Conservation (phyloP, 2,797 vertebrate species). For the Austrolebias charrua region DNA sequence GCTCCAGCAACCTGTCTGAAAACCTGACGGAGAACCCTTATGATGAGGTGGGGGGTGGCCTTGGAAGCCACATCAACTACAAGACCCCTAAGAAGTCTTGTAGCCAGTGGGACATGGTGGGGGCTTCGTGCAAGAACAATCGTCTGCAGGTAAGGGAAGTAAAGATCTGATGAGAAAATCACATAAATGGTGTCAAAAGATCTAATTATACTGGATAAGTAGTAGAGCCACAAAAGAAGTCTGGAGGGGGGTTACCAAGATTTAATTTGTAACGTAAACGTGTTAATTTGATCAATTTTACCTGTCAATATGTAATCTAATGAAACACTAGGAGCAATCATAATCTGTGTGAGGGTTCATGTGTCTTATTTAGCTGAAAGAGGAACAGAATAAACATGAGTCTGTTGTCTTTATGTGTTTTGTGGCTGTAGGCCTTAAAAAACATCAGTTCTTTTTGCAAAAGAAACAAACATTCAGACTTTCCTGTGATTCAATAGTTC, state of each 20-base stretch:
- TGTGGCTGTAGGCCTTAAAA: no score
- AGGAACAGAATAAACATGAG: not conserved
- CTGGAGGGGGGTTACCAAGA: no score
- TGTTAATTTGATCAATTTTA: no score
- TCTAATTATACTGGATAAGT: not conserved
- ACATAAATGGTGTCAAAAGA: constrained; percentile 6
- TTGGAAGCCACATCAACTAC: constrained; percentile 37
- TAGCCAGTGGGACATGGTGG: constrained; percentile 80
- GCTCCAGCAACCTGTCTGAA: constrained; percentile 80
- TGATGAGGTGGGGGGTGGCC: constrained; percentile 61
- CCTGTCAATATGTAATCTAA: not conserved
- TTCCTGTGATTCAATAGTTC: not conserved
- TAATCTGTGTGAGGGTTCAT: not conserved
- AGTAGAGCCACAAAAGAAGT: not conserved
- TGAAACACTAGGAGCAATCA: constrained; percentile 7
- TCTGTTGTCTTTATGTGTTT: not conserved
- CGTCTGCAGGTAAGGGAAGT: constrained; percentile 68
- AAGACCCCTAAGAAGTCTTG: constrained; percentile 70
- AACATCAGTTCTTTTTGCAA: not conserved
- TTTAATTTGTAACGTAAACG: no score
- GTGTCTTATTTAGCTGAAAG: not conserved
- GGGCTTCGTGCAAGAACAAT: constrained; percentile 56
- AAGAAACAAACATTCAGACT: not conserved
- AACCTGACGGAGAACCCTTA: constrained; percentile 79
- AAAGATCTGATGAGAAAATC: not conserved